Base-by-base conservation (phyloP, 2,888 invertebrate genomes). In the Ormyrus rosae region DNA sequence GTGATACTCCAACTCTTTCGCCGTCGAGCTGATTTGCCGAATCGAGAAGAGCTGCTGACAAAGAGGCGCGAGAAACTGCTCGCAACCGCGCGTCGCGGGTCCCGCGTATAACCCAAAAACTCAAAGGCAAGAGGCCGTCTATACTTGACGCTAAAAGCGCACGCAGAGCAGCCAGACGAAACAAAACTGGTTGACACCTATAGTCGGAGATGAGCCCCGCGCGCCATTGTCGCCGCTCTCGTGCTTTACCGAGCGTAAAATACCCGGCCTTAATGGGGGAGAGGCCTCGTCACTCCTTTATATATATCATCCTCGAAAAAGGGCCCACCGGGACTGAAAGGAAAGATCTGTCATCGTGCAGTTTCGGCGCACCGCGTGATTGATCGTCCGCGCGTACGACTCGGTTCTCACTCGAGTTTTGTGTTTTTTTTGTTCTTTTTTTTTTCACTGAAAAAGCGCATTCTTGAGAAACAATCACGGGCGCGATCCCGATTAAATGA, bases 201-300 rank as follows among this genome's bases (percentile, higher is more conserved):
- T 61, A 69, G 7, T 56, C 13, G 34, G 65, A 72, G 78, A 78
- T 83, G 78, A 70, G 77, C 68, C 72, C 48, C 63, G 8, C 51
- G 34, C 60, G n/a, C 58, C 56, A 81, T 73, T 80, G 78, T 83
- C 69, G 77, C 82, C 9, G 13, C 58, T 55, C 51, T 51, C 71
- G 88, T 89, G 89, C 87, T 90, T 88, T 87, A 88, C 90, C 86
- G 88, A 88, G 88, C 88, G 90, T 89, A 84, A 90, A 90, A 89
- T 88, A 86, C 86, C 84, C 84, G 87, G 83, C 58, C 48, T 63
- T 19, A 88, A 89, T 86, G 86, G 86, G 85, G 84, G 85, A 86
- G 80, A 2, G 64, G 69, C 48, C 60, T 34, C 58, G 19, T 73
- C 75, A 67, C 67, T 65, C 75, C 67, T 68, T 65, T 65, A 65